Evolutionary conservation across 2,113 vertebrate genomes (phyloP).

Genomic region (Sceloporus tristichus): DNA sequence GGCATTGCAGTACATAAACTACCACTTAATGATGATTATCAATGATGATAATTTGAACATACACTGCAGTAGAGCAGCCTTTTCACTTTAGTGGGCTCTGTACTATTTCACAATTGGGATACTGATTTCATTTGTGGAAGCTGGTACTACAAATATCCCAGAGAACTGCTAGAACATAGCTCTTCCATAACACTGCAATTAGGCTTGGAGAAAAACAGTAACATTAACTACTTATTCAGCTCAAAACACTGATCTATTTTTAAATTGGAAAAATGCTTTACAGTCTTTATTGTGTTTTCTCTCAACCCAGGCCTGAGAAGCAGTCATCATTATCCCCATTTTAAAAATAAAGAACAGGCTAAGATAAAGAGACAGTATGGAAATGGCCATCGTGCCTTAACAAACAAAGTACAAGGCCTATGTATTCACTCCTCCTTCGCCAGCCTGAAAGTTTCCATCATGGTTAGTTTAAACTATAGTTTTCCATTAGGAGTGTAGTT

Average conservation of each 20-base stretch:
- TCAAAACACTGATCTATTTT: background rate
- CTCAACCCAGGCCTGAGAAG: background rate
- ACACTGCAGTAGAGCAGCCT: no score
- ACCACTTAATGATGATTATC: no score
- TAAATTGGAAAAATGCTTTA: background rate
- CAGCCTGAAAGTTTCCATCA: background rate
- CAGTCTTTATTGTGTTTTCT: background rate
- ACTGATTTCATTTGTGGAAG: no score
- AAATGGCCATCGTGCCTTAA: background rate
- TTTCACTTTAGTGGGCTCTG: no score
- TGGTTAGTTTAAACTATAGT: background rate
- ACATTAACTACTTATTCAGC: background rate
- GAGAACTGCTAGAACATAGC: background rate
- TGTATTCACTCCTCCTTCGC: no score
- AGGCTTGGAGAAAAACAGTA: background rate
- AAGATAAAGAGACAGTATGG: background rate
- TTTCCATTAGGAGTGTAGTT: background rate
- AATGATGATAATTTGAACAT: no score
- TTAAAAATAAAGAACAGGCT: background rate
- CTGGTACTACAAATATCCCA: no score
- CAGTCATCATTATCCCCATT: background rate
- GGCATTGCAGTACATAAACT: no score
- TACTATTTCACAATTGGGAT: no score
- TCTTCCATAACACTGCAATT: background rate
- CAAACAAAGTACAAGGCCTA: background rate